Evolutionary conservation across 2,888 invertebrate species (phyloP).

Genomic region (Lasioglossum morio): DNA sequence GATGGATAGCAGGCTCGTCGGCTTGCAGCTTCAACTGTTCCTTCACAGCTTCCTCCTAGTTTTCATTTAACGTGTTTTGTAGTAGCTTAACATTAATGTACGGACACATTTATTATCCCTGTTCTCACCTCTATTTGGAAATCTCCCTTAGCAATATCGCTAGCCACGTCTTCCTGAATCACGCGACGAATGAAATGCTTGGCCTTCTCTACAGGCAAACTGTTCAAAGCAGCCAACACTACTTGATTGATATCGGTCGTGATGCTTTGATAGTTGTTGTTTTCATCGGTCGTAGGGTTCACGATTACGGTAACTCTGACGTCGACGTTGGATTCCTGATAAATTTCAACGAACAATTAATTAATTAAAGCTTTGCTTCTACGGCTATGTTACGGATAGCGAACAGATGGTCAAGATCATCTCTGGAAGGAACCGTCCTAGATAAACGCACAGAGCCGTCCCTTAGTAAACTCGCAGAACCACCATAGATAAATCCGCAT

Average conservation of each 20-base stretch:
- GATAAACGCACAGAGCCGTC: too few relatives aligned
- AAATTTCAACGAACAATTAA: background rate
- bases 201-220: constrained; percentile 87
- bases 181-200: constrained; percentile 87
- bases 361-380: background rate
- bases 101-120: background rate
- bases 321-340: constrained; percentile 89
- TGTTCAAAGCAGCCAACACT: constrained; percentile 88
- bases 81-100: constrained; percentile 4
- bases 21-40: constrained; percentile 71
- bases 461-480: too few relatives aligned
- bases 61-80: background rate
- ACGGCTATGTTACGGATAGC: background rate
- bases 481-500: too few relatives aligned
- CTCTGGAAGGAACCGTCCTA: too few relatives aligned
- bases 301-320: constrained; percentile 90
- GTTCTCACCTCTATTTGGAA: constrained; percentile 87
- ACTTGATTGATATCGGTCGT: constrained; percentile 88
- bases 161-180: constrained; percentile 86
- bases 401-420: too few relatives aligned
- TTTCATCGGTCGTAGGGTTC: constrained; percentile 86
- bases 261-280: constrained; percentile 77
- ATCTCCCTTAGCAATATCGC: constrained; percentile 82
- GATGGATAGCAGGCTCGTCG: constrained; percentile 83
- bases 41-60: constrained; percentile 74